phyloP scores from a whole-genome alignment of 2,888 invertebrate species.

The Cephus sareptanus region DNA sequence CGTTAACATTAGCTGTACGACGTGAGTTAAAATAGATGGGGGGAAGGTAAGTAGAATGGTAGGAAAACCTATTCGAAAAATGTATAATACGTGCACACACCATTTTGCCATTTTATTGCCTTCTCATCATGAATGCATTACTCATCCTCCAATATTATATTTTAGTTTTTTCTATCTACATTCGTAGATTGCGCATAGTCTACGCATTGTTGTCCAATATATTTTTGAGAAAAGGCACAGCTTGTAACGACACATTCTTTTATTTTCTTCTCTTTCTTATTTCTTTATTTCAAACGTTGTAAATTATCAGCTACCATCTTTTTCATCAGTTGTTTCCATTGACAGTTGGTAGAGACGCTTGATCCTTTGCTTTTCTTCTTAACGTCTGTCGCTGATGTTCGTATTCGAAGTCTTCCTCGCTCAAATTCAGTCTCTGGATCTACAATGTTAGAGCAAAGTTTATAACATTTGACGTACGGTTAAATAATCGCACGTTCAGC shows the following conservation, averaged over 20 bases:
- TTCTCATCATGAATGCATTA: too few species aligned
- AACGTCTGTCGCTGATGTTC: constrained; percentile 87
- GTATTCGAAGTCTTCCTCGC: constrained; percentile 89
- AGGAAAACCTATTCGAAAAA: too few species aligned
- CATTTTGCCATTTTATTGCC: too few species aligned
- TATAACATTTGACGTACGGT: too few species aligned
- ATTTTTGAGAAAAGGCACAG: constrained; percentile 41
- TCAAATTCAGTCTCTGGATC: constrained; percentile 81
- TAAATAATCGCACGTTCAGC: too few species aligned
- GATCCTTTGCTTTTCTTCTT: constrained; percentile 67
- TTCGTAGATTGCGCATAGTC: background rate
- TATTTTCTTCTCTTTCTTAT: background rate
- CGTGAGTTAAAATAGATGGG: constrained; percentile 33
- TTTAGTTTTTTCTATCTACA: background rate
- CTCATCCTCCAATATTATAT: background rate
- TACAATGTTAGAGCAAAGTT: constrained; percentile 48
- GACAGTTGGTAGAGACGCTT: constrained; percentile 44
- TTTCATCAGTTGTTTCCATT: constrained; percentile 45
- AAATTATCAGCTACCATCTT: constrained; percentile 23
- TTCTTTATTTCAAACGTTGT: constrained; percentile 19
- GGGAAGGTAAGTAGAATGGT: constrained; percentile 3
- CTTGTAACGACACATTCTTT: constrained; percentile 18
- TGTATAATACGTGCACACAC: too few species aligned
- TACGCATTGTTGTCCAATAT: constrained; percentile 23
- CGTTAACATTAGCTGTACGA: constrained; percentile 24